Percentiles rank a stretch among this genome's conserved stretches.
Evolutionary conservation across 1,140 invertebrate species (phyloP).

Genomic region (Heliconius nattereri): DNA sequence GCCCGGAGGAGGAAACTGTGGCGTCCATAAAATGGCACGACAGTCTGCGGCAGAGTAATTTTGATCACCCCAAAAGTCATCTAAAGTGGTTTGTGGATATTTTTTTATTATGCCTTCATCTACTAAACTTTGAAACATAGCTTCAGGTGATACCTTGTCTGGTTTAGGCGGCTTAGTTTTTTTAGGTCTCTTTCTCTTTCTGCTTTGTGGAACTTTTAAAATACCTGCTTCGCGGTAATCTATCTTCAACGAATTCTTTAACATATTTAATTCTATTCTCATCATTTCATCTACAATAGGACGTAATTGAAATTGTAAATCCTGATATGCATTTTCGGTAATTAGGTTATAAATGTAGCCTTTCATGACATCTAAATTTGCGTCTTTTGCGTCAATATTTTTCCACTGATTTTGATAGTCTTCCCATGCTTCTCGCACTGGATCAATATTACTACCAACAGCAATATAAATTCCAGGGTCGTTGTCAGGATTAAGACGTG

Average conservation of each 20-base stretch:
- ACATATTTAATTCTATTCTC: constrained; percentile 63
- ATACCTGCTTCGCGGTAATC: constrained; percentile 54
- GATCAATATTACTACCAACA: constrained; percentile 49
- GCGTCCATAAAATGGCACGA: constrained; percentile 66
- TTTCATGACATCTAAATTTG: constrained; percentile 55
- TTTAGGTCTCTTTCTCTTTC: constrained; percentile 69
- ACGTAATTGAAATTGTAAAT: constrained; percentile 61
- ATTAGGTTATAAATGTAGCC: constrained; percentile 64
- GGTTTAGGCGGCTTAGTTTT: constrained; percentile 55
- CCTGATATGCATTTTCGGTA: constrained; percentile 63
- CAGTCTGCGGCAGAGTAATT: constrained; percentile 71
- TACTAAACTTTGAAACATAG: constrained; percentile 68
- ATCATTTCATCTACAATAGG: constrained; percentile 74
- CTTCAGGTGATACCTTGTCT: constrained; percentile 58
- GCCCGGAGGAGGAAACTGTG: constrained; percentile 62
- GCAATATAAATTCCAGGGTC: constrained; percentile 69
- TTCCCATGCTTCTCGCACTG: constrained; percentile 53
- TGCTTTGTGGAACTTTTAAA: constrained; percentile 51
- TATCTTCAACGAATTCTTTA: constrained; percentile 62
- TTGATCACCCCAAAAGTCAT: constrained; percentile 70
- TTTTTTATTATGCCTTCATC: constrained; percentile 68
- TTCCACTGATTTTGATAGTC: constrained; percentile 68
- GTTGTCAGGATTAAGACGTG: constrained; percentile 65
- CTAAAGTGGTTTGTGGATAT: constrained; percentile 59
- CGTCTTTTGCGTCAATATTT: constrained; percentile 53